phyloP scores from a whole-genome alignment of 2,888 invertebrate species.

The Dynastes grantii region DNA sequence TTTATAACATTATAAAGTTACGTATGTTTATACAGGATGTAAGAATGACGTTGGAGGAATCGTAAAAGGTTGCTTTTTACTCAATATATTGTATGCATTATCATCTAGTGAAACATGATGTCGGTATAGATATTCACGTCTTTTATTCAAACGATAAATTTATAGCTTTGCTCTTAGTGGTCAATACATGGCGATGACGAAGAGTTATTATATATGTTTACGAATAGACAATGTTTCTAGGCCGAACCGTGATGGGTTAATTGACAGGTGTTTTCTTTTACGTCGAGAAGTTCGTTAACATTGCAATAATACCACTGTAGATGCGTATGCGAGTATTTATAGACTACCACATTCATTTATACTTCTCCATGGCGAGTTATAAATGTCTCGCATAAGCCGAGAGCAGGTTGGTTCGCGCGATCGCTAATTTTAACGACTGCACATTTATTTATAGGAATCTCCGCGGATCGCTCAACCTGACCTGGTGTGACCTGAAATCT shows the following conservation, averaged over 20 bases:
- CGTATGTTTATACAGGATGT: not conserved
- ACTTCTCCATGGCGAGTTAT: constrained; percentile 41
- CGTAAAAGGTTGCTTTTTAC: not conserved
- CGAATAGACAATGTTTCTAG: constrained; percentile 8
- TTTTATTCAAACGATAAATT: not conserved
- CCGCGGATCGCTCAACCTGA: constrained; percentile 40
- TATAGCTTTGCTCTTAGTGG: not conserved
- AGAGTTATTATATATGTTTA: not conserved
- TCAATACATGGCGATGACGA: not conserved
- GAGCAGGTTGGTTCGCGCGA: constrained; percentile 40
- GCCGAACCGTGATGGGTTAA: not conserved
- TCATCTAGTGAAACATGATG: not conserved
- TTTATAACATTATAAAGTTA: no score
- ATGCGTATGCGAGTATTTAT: constrained; percentile 27
- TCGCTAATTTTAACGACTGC: constrained; percentile 37
- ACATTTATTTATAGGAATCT: constrained; percentile 34
- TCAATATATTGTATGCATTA: not conserved
- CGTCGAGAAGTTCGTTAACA: constrained; percentile 41
- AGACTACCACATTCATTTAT: constrained; percentile 25
- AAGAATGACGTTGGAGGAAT: not conserved
- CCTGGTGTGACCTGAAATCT: constrained; percentile 44
- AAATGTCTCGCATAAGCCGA: constrained; percentile 37
- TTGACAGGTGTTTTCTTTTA: constrained; percentile 46
- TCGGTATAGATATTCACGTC: not conserved
- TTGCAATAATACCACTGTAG: constrained; percentile 7